These are phyloP conservation scores for Phoeniculus purpureus DNA, from an alignment of 2,797 vertebrate species.

Conservation along the genomic window DNA sequence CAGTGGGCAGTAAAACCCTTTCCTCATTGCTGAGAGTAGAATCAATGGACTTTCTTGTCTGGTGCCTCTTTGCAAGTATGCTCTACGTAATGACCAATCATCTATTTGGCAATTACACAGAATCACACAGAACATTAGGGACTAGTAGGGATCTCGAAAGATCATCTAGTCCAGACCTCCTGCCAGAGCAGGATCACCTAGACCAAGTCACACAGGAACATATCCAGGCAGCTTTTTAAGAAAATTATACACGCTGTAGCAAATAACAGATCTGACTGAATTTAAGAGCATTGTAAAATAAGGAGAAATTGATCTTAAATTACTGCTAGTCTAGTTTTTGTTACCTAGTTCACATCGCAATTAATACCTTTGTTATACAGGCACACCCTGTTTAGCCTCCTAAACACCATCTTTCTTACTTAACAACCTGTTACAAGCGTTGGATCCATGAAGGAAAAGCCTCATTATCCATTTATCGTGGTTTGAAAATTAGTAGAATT, in stretches of 20 bases:
- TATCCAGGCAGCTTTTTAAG: too few relatives aligned
- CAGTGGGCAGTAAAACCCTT: background rate
- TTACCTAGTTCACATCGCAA: background rate
- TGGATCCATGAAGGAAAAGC: background rate
- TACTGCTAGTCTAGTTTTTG: background rate
- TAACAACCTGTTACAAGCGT: background rate
- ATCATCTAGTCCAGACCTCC: too few relatives aligned
- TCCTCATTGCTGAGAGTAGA: background rate
- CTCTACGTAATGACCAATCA: background rate
- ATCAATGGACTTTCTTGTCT: background rate
- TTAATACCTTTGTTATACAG: background rate
- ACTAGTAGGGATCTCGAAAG: too few relatives aligned
- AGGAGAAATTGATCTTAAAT: background rate
- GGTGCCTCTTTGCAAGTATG: background rate
- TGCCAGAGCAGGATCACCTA: too few relatives aligned
- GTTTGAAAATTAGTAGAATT: too few relatives aligned
- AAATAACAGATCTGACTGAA: background rate
- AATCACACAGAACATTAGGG: too few relatives aligned
- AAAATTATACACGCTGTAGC: background rate
- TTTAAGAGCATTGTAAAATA: background rate
- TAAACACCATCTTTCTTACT: background rate
- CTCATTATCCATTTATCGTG: too few relatives aligned
- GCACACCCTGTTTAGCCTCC: too few relatives aligned
- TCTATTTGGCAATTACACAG: too few relatives aligned
- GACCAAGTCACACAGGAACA: too few relatives aligned